Conservation (phyloP, 2,888 invertebrate genomes). For the Luperina testacea region DNA sequence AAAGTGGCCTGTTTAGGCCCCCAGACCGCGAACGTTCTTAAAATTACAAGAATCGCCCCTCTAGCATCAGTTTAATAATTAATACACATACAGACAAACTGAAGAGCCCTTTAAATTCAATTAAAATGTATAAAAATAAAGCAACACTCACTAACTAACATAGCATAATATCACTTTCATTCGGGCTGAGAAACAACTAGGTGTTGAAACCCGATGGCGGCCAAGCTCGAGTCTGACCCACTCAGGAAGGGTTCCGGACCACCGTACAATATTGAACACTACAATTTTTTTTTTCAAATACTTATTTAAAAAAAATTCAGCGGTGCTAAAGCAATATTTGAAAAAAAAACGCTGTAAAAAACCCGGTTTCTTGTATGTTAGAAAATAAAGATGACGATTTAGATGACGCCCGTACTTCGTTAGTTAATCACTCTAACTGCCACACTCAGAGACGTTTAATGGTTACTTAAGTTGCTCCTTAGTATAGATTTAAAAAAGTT, state of each 20-base stretch:
- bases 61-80: constrained; percentile 17
- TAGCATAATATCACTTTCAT: constrained; percentile 5
- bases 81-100: constrained; percentile 7
- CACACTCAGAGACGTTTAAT: too few relatives aligned
- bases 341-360: background rate
- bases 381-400: background rate
- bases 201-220: background rate
- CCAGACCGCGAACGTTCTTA: too few relatives aligned
- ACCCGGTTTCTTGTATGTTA: background rate
- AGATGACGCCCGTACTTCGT: background rate
- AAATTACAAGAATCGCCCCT: too few relatives aligned
- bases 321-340: background rate
- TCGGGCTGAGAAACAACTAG: background rate
- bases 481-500: too few relatives aligned
- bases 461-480: too few relatives aligned
- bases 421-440: background rate
- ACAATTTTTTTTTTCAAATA: background rate
- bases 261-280: background rate
- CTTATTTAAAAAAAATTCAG: too few relatives aligned
- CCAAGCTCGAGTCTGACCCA: background rate
- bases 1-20: too few relatives aligned
- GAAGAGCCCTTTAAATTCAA: background rate
- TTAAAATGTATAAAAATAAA: constrained; percentile 17
- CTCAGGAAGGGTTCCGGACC: background rate
- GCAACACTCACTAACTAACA: background rate